phyloP scores from a whole-genome alignment of 2,113 vertebrate species.

The Mesocricetus auratus region DNA sequence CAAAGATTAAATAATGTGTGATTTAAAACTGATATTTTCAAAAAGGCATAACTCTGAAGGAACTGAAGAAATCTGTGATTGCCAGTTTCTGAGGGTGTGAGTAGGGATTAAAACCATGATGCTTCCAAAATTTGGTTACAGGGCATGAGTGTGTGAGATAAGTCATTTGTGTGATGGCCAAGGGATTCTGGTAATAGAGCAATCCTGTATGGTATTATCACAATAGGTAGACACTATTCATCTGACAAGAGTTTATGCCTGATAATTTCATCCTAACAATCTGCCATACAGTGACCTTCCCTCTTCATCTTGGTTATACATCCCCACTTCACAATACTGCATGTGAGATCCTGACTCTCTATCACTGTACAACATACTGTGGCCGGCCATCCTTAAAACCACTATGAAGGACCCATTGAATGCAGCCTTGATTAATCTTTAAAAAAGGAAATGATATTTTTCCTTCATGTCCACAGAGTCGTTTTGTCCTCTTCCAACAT shows the following conservation, averaged over 20 bases:
- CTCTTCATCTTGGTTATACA: no score
- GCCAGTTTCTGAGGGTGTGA: neutral
- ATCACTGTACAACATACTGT: neutral
- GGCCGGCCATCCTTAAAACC: no score
- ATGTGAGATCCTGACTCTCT: no score
- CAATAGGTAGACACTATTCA: neutral
- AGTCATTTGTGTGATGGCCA: rapidly evolving
- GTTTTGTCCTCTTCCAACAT: neutral
- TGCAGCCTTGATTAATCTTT: neutral
- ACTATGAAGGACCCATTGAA: no score
- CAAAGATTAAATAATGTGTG: neutral
- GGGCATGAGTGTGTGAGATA: rapidly evolving
- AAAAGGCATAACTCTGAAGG: neutral
- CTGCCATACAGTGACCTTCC: neutral
- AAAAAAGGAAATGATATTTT: neutral
- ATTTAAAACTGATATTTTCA: neutral
- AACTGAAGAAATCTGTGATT: neutral
- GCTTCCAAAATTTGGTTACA: neutral
- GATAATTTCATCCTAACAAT: neutral
- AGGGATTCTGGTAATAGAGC: neutral
- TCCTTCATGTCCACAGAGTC: neutral
- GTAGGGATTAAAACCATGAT: neutral
- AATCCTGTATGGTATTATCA: neutral
- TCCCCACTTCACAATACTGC: neutral
- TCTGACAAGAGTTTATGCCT: neutral